Evolutionary conservation across 2,888 invertebrate species (phyloP).

Genomic region (Caenorhabditis wallacei): DNA sequence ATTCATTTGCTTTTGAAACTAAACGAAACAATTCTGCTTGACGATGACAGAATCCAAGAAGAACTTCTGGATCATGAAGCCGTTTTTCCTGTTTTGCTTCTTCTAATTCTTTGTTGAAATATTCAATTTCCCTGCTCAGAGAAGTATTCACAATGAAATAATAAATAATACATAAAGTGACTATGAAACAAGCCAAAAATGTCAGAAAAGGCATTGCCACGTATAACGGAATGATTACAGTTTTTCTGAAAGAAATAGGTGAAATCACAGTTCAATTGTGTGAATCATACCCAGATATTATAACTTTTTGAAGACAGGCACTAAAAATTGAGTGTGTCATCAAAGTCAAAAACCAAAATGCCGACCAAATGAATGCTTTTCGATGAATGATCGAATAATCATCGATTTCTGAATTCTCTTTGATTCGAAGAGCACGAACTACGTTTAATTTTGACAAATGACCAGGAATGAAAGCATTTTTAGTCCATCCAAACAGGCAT

Average conservation of each 20-base stretch:
- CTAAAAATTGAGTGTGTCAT: slow-evolving; percentile 16
- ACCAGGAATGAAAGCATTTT: slow-evolving; percentile 20
- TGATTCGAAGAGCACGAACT: slow-evolving; percentile 16
- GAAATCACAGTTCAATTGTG: neutral
- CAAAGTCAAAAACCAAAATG: slow-evolving; percentile 16
- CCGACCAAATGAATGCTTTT: slow-evolving; percentile 35
- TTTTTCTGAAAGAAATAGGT: slow-evolving; percentile 1
- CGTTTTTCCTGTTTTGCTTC: slow-evolving; percentile 30
- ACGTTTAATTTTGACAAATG: slow-evolving; percentile 21
- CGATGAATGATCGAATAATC: slow-evolving; percentile 24
- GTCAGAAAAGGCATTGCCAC: slow-evolving; percentile 32
- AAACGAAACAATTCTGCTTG: slow-evolving; percentile 36
- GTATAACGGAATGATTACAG: neutral
- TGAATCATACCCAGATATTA: slow-evolving; percentile 14
- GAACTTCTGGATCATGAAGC: slow-evolving; percentile 1
- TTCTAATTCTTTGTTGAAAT: slow-evolving; percentile 38
- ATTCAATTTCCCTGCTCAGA: slow-evolving; percentile 31
- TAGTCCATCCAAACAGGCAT: slow-evolving; percentile 42
- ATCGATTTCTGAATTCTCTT: neutral
- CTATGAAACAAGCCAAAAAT: slow-evolving; percentile 19
- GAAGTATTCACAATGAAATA: slow-evolving; percentile 37
- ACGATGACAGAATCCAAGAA: slow-evolving; percentile 29
- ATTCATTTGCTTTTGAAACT: slow-evolving; percentile 31
- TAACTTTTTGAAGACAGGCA: slow-evolving; percentile 21
- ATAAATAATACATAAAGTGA: slow-evolving; percentile 19